These are phyloP conservation scores for Microtus oregoni DNA, from an alignment of 2,113 vertebrate genomes.

Conservation along the genomic window DNA sequence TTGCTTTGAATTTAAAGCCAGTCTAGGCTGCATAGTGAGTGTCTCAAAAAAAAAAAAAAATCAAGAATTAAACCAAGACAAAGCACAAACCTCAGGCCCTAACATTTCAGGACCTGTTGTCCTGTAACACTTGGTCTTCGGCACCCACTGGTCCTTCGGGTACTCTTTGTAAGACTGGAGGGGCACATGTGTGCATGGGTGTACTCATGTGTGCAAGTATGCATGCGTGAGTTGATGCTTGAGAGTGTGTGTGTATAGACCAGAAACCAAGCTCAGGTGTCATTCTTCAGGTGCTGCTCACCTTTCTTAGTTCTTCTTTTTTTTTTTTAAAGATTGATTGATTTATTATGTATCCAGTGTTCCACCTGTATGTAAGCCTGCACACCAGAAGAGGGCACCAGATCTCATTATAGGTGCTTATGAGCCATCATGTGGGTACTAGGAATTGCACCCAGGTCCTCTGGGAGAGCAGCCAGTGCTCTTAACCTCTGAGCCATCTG, in stretches of 20 bases:
- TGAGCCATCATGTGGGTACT: not conserved
- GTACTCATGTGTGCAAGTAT: not conserved
- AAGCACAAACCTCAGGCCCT: not conserved
- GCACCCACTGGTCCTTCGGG: too few species aligned
- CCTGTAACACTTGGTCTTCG: not conserved
- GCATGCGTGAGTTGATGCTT: not conserved
- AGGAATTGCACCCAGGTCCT: not conserved
- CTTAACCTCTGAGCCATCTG: not conserved
- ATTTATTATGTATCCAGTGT: not conserved
- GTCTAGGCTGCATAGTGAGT: not conserved
- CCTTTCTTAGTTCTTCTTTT: not conserved
- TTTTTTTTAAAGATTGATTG: not conserved
- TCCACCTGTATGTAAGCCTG: not conserved
- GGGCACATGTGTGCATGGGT: not conserved
- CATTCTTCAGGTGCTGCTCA: not conserved
- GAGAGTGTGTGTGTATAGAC: not conserved
- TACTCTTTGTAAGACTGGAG: not conserved
- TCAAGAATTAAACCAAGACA: not conserved
- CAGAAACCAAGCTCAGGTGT: not conserved
- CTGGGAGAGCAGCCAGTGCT: not conserved
- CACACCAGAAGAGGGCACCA: not conserved
- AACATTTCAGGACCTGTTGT: not conserved
- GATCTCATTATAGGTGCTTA: not conserved
- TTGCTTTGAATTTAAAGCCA: not conserved
- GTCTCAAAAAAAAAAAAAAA: not conserved